Base-by-base conservation (phyloP, 2,888 invertebrate genomes). In the Acrobasis repandana region DNA sequence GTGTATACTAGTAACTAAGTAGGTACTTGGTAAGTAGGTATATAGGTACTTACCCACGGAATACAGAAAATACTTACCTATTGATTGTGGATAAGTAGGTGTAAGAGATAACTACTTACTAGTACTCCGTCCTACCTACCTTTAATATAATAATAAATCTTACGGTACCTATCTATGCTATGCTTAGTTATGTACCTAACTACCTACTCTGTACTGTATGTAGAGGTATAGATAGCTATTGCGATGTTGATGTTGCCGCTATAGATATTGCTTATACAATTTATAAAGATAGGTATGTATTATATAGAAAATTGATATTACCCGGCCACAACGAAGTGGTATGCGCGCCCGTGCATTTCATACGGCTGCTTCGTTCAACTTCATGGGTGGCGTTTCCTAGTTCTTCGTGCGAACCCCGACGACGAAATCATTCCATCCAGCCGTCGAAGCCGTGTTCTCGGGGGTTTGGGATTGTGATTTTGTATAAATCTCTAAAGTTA, bases 371-470 rank as follows among this genome's bases (percentile, higher is more conserved):
- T 73, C 67, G 76, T 74, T 69, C 85, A 76, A 80, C 79, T 80
- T 75, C 67, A 80, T 78, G 83, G 74, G 81, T 73, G 71, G 74
- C 67, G 72, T 85, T 81, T 79, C 70, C 76, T 75, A 82, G 82
- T 82, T 85, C 86, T 87, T 85, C 88, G 88, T 91, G 91, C 80
- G 85, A 85, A 85, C 84, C 84, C 83, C 90, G 90, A 88, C 90
- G 91, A 90, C 90, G 86, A 92, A 91, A 90, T 90, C 90, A 91
- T 92, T 92, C 91, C 91, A 92, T 91, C 91, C 91, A 91, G 91
- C 90, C 91, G 90, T 92, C 90, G 91, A 89, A 90, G 91, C 89
- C 86, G 90, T 86, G 86, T 90, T 90, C 89, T 90, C 85, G 87
- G 90, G 90, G 91, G 90, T 87, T 90, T 90, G 85, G 87, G 83